Evolutionary conservation across 2,888 invertebrate genomes (phyloP).

Genomic region (Pheosia gnoma): DNA sequence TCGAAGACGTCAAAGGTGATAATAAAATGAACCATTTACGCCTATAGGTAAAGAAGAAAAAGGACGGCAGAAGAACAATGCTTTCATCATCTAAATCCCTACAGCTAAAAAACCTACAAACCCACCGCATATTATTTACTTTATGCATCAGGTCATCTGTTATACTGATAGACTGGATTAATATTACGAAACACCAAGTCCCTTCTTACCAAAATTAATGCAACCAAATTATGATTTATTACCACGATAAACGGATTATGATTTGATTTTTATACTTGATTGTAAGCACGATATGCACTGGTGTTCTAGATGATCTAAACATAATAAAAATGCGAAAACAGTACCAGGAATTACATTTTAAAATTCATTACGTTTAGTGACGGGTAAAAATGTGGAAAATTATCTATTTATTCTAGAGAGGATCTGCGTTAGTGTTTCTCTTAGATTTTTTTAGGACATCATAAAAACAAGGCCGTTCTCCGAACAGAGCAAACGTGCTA

Average conservation of each 20-base stretch:
- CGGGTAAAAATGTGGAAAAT: too few species aligned
- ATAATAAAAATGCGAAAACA: too few species aligned
- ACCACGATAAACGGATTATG: neutral
- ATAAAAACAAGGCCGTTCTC: too few species aligned
- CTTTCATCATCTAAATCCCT: neutral
- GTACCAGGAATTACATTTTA: too few species aligned
- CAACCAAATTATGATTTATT: neutral
- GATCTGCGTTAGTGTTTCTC: too few species aligned
- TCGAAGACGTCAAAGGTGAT: constrained; percentile 17
- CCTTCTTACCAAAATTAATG: neutral
- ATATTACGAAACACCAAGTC: neutral
- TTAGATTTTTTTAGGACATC: too few species aligned
- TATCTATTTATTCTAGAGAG: too few species aligned
- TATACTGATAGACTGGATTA: neutral
- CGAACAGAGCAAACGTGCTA: too few species aligned
- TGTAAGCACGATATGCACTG: neutral
- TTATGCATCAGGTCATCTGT: too few species aligned
- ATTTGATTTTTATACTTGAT: neutral
- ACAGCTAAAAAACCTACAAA: neutral
- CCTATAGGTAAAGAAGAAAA: constrained; percentile 12
- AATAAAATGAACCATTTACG: constrained; percentile 11
- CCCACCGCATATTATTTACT: neutral
- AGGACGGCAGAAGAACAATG: neutral
- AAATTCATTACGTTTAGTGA: too few species aligned
- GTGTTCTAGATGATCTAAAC: too few species aligned